Conservation (phyloP, 2,797 vertebrate genomes). For the Poecilia gillii region DNA sequence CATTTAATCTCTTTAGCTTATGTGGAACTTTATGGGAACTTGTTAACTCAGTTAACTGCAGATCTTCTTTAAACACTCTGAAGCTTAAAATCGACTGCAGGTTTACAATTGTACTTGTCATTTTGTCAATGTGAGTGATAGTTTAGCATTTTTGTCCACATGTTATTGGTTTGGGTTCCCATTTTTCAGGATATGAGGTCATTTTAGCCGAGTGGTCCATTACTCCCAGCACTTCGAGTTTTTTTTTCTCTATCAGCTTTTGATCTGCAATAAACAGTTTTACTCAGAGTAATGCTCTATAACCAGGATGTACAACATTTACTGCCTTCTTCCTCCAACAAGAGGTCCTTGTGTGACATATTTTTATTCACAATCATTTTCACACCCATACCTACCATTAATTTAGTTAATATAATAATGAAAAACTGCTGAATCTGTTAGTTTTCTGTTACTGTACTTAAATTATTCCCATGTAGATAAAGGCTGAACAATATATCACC, state of each 20-base stretch:
- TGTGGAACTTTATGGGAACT: neutral
- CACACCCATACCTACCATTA: neutral
- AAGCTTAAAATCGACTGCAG: neutral
- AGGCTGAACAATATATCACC: neutral
- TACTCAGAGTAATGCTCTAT: neutral
- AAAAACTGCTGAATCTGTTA: neutral
- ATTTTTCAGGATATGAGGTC: neutral
- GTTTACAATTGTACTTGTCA: neutral
- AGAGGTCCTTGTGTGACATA: neutral
- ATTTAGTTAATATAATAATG: neutral
- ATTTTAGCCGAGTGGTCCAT: neutral
- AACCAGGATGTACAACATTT: neutral
- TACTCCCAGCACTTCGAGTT: neutral
- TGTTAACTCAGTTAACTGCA: neutral
- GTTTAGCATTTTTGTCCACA: neutral
- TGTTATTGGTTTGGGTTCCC: neutral
- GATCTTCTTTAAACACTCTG: neutral
- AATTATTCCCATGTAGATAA: neutral
- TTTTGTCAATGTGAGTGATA: neutral
- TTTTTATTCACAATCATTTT: neutral
- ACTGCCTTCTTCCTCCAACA: neutral
- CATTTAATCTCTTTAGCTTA: neutral
- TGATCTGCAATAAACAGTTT: neutral
- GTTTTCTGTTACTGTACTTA: neutral
- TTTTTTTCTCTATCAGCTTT: neutral